Evolutionary conservation across 2,888 invertebrate genomes (phyloP).

Genomic region (Itoplectis maculator): DNA sequence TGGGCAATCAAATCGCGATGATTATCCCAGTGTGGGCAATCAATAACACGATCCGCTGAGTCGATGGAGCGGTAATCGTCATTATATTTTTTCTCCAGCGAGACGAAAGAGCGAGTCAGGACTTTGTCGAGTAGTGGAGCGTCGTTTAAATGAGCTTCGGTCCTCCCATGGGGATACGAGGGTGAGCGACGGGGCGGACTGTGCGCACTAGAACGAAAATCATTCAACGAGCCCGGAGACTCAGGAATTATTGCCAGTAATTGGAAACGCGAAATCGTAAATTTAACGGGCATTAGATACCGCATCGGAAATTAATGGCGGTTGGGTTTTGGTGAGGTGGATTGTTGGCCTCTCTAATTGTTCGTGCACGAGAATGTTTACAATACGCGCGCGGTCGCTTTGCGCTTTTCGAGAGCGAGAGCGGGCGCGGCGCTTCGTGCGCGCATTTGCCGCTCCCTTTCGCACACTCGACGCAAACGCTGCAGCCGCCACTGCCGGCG

Average conservation of each 20-base stretch:
- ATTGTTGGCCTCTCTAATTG: constrained; percentile 53
- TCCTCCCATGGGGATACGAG: constrained; percentile 18
- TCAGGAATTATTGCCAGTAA: constrained; percentile 39
- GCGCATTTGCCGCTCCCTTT: not conserved
- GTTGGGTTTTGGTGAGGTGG: constrained; percentile 29
- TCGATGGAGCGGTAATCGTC: constrained; percentile 49
- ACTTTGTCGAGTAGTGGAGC: constrained; percentile 34
- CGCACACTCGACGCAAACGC: constrained; percentile 12
- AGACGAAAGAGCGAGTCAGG: constrained; percentile 47
- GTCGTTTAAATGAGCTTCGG: not conserved
- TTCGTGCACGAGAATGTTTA: constrained; percentile 52
- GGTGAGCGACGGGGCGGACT: not conserved
- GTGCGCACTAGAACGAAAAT: constrained; percentile 7
- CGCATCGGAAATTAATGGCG: constrained; percentile 56
- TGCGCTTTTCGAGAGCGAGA: constrained; percentile 35
- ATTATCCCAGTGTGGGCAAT: constrained; percentile 12
- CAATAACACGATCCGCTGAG: constrained; percentile 51
- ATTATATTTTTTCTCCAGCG: constrained; percentile 53
- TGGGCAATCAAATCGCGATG: constrained; percentile 9
- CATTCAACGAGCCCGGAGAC: constrained; percentile 24
- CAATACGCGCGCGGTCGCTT: constrained; percentile 46
- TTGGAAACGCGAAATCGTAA: constrained; percentile 58
- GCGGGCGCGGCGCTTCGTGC: too few species aligned
- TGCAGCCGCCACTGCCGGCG: constrained; percentile 35
- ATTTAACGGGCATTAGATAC: constrained; percentile 58